Evolutionary conservation across 2,888 invertebrate species (phyloP), one percentile per base, ranked within the genome.

Genomic region (Hylaea fasciaria): DNA sequence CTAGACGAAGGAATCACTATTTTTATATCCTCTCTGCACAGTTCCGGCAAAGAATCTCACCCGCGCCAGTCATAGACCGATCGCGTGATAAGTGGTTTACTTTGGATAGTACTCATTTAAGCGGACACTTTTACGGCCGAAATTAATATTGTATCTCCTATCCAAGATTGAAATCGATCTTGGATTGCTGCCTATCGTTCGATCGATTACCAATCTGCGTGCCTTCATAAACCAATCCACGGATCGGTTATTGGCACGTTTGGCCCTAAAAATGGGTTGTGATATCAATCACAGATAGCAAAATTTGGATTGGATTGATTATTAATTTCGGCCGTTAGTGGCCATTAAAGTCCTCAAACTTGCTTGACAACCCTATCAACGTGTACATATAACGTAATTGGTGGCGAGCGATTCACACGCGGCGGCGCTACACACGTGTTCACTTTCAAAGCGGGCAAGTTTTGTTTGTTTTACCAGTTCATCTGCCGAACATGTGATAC

Each of bases 381-480:
- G 17, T 43, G 46, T 57, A 64, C 53, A 57, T 67, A 61, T 48
- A 46, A 39, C 29, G 61, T 62, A 65, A 70, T 66, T 65, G 64
- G 65, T 75, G 63, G 70, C 55, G 53, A 66, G 68, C 64, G 67
- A 77, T 80, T 83, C 85, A 78, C 85, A 82, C 74, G 75, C 71
- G 71, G 65, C 58, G 64, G 68, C 64, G 70, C 71, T 22, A 22
- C 77, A 81, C 84, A 85, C 80, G 78, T 85, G 85, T 81, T 76
- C 64, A 57, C 69, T 77, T 75, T 72, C 72, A 66, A 74, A 78
- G 72, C 72, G 73, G 64, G 70, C 66, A 16, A 65, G 71, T 80
- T 80, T 78, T 80, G 80, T 83, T 78, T 74, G 69, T 82, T 81
- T 83, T 81, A 73, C 70, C 58, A 64, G 68, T 69, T 79, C 85